Evolutionary conservation across 2,797 vertebrate genomes (phyloP).

Genomic region (Paratrypauchen microcephalus): DNA sequence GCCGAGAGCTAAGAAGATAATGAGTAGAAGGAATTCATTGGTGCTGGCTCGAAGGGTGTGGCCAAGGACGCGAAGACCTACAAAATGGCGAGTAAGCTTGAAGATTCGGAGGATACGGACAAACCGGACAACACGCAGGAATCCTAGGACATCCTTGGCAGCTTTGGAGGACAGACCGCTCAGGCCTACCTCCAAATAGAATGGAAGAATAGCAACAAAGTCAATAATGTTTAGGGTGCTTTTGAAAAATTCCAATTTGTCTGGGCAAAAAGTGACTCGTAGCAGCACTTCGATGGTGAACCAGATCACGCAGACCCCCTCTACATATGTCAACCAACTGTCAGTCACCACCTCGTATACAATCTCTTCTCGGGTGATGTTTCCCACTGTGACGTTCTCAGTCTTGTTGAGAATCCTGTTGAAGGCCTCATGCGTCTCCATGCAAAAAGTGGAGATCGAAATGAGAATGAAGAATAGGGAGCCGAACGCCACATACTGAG

Average conservation of each 20-base stretch:
- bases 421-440: conserved; percentile 99
- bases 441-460: conserved; percentile 99
- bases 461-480: conserved; percentile 99
- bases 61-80: conserved; percentile 94
- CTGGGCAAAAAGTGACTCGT: conserved; percentile 95
- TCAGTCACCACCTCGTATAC: conserved; percentile 91
- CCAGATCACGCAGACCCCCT: conserved; percentile 98
- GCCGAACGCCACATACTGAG: conserved; percentile 94
- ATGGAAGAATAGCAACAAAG: conserved; percentile 98
- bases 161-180: conserved; percentile 97
- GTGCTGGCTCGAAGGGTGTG: conserved; percentile 98
- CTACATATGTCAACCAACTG: conserved; percentile 96
- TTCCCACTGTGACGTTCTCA: conserved; percentile 87
- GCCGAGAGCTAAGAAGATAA: conserved; percentile 98
- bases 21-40: conserved; percentile 98
- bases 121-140: conserved; percentile 95
- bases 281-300: conserved; percentile 98
- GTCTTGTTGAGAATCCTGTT: conserved; percentile 96
- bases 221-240: conserved; percentile 98
- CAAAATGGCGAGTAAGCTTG: conserved; percentile 98
- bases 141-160: conserved; percentile 98
- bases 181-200: conserved; percentile 97
- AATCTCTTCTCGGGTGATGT: conserved; percentile 86
- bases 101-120: conserved; percentile 98
- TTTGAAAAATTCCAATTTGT: conserved; percentile 98